Evolutionary conservation across 2,888 invertebrate species (phyloP).

Genomic region (Diaprepes abbreviatus): DNA sequence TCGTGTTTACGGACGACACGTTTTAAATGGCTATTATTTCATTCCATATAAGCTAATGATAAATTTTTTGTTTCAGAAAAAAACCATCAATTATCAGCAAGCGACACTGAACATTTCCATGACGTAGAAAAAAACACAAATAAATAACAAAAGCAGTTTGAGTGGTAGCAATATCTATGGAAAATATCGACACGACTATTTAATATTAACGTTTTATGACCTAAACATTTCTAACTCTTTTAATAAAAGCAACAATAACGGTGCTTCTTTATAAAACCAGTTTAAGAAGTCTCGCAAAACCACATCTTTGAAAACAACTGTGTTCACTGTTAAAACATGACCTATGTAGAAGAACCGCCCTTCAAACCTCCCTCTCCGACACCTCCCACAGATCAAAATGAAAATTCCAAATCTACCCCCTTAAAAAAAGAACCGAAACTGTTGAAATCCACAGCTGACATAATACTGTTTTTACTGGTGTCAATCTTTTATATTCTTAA

Average conservation of each 20-base stretch:
- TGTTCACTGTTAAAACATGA: conserved; percentile 16
- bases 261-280: neutral
- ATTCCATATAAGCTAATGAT: no score
- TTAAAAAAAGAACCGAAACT: conserved; percentile 66
- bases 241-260: no score
- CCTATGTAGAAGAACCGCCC: conserved; percentile 39
- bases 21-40: no score
- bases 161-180: no score
- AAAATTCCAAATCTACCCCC: neutral
- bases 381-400: conserved; percentile 12
- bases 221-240: no score
- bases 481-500: conserved; percentile 61
- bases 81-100: no score
- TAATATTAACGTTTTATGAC: no score
- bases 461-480: conserved; percentile 65
- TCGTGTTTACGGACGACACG: no score
- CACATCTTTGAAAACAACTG: neutral
- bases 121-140: neutral
- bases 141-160: no score
- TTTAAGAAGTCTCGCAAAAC: neutral
- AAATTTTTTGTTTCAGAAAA: no score
- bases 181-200: no score
- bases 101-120: no score
- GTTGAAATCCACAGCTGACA: conserved; percentile 72
- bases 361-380: conserved; percentile 36